Evolutionary conservation across 2,113 vertebrate genomes (phyloP).

Genomic region (Peromyscus californicus): DNA sequence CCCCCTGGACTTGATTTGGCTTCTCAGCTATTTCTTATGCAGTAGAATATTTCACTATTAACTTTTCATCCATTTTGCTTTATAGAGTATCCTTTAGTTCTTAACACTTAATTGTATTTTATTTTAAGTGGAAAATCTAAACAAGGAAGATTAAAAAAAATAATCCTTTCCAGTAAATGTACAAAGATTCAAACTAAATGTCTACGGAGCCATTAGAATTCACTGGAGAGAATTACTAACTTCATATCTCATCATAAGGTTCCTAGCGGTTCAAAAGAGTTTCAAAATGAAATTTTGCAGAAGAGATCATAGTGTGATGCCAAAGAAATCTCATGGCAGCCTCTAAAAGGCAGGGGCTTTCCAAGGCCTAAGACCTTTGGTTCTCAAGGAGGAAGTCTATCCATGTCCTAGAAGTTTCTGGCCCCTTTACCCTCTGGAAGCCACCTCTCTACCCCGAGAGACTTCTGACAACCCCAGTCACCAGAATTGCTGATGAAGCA

Average conservation of each 20-base stretch:
- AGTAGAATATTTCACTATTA: slow-evolving; percentile 34
- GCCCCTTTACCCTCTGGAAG: neutral
- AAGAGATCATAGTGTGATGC: neutral
- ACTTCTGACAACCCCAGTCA: neutral
- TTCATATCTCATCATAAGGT: neutral
- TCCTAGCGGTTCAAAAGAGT: neutral
- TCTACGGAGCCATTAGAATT: neutral
- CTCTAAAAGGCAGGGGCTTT: slow-evolving; percentile 47
- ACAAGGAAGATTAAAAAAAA: neutral
- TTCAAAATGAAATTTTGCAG: neutral
- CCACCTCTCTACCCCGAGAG: neutral
- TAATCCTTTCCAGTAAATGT: neutral
- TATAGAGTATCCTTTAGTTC: slow-evolving; percentile 7
- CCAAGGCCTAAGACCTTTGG: neutral
- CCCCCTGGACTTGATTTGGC: neutral
- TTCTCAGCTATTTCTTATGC: slow-evolving; percentile 41
- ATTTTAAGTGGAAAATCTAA: slow-evolving; percentile 35
- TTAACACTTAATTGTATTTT: slow-evolving; percentile 22
- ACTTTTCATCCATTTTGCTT: slow-evolving; percentile 46
- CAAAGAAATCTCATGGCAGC: neutral
- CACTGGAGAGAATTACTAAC: neutral
- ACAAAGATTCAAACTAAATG: slow-evolving; percentile 14
- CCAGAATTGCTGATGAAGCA: neutral
- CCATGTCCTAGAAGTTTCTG: neutral
- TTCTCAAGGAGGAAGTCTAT: neutral